Evolutionary conservation across 64 coral and sea anemone species (phyloP).

Genomic region (Platygyra sinensis): DNA sequence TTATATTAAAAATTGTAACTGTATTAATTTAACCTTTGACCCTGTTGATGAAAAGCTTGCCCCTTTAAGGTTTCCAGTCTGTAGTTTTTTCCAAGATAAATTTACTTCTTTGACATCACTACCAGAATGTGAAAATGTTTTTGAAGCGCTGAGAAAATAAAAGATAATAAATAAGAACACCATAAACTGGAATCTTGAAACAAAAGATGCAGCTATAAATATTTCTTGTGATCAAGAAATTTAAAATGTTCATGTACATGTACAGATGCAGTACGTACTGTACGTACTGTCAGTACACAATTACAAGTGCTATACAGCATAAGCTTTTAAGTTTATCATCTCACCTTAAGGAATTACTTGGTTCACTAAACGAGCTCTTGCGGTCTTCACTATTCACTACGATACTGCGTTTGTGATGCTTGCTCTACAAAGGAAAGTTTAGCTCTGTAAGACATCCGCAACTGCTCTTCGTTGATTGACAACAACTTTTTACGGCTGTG

Average conservation of each 20-base stretch:
- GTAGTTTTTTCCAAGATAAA: constrained; percentile 14
- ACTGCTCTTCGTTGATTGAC: neutral
- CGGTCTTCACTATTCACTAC: constrained; percentile 1
- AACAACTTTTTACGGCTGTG: neutral
- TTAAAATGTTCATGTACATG: too few relatives aligned
- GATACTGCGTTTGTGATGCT: neutral
- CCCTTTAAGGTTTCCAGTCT: neutral
- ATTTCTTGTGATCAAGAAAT: neutral
- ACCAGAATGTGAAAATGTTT: neutral
- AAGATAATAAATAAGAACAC: too few relatives aligned
- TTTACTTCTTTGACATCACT: neutral
- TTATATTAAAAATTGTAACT: neutral
- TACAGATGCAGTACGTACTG: too few relatives aligned
- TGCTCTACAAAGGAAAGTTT: neutral
- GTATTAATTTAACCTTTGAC: neutral
- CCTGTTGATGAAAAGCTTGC: neutral
- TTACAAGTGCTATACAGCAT: too few relatives aligned
- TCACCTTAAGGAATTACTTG: constrained; percentile 5
- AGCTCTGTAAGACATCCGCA: too few relatives aligned
- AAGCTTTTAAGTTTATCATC: neutral
- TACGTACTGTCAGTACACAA: neutral
- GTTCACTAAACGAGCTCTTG: neutral
- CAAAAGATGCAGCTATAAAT: neutral
- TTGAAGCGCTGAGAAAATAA: neutral
- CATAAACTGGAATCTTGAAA: too few relatives aligned